Conservation (phyloP, 2,888 invertebrate genomes). For the Megaustenia siamemsis region DNA sequence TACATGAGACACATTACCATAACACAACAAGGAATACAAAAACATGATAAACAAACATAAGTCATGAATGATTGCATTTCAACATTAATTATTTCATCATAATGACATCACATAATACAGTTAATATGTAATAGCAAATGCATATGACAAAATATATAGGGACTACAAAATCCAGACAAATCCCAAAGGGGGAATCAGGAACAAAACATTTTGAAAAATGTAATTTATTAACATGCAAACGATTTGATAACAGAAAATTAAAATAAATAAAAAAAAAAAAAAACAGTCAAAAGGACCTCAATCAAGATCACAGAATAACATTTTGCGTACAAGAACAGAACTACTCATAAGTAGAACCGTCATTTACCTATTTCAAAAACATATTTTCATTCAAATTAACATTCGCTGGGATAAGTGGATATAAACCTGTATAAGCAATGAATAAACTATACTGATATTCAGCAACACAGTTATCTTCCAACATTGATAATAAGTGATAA, state of each 20-base stretch:
- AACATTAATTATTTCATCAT: background rate
- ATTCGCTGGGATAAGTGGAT: background rate
- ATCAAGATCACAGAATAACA: constrained; percentile 19
- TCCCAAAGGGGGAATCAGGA: background rate
- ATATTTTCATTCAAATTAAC: background rate
- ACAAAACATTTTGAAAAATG: background rate
- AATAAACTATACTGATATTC: background rate
- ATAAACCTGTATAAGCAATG: background rate
- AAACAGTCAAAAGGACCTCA: background rate
- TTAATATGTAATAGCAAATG: background rate
- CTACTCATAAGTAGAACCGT: background rate
- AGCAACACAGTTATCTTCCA: background rate
- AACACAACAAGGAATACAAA: background rate
- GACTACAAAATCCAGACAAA: background rate
- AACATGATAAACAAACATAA: background rate
- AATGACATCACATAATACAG: constrained; percentile 17
- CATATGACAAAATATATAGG: background rate
- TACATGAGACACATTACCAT: background rate
- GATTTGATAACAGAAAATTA: background rate
- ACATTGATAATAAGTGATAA: background rate
- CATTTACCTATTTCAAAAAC: background rate
- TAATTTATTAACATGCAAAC: constrained; percentile 2
- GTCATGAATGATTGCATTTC: background rate
- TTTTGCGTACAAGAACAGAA: background rate
- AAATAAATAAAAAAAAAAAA: background rate